Evolutionary conservation across 2,797 vertebrate genomes (phyloP), one percentile per base, ranked within the genome.

Genomic region (Dendrocincla fuliginosa): DNA sequence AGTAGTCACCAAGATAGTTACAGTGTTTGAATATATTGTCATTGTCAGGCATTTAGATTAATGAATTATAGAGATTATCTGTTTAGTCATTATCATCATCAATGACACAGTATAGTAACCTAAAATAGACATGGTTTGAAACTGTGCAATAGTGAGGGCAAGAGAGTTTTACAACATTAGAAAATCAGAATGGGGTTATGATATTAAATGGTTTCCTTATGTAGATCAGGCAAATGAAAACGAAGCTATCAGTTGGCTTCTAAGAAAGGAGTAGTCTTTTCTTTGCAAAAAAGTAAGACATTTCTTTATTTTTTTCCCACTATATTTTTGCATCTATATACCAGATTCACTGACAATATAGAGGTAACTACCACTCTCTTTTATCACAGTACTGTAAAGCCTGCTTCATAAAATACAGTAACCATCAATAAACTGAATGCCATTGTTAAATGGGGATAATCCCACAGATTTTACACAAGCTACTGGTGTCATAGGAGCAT

Each of bases 361-460:
- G 7, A 53, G 2, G 3, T 35, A 84, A 47, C 27, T 67, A 61
- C 12, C 42, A n/a, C 28, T 46, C 27, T 13, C 39, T 81, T 46
- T 77, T 24, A 53, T 19, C 23, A 16, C 22, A 44, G 16, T 10
- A 30, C 13, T 5, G 14, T 19, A 77, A 80, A 61, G 4, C 9
- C 32, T 61, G 5, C 30, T 52, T 49, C 33, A 20, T 18, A 41
- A 73, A 70, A 16, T 13, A 47, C 13, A 47, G 13, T 20, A 41
- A 46, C 6, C 20, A 84, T 27, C 8, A 42, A 9, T 2, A 85
- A 28, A 5, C 13, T 35, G 20, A 37, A 41, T 32, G 22, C 8
- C 41, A n/a, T 11, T 14, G 16, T 42, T 83, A 35, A 16, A 50
- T 10, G 28, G 0, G 0, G 16, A 42, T 0, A 0, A 20, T 30